Conservation (phyloP, 1,140 invertebrate genomes). For the Drosophila pruinosa region DNA sequence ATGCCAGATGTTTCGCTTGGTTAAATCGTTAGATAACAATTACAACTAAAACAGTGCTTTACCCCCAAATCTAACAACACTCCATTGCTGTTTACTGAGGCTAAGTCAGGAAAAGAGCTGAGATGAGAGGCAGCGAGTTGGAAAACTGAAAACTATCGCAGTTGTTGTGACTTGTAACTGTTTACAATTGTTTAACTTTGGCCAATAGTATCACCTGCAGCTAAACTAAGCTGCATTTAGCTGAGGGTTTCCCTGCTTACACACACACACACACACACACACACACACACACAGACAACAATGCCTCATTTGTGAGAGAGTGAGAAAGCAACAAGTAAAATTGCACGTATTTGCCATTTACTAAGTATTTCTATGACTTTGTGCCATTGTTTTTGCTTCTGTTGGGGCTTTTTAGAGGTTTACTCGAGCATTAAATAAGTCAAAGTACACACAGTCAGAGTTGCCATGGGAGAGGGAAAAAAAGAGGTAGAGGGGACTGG, state of each 20-base stretch:
- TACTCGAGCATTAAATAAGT: conserved; percentile 78
- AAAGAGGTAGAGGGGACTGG: not conserved
- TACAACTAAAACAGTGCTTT: not conserved
- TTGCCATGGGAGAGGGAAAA: not conserved
- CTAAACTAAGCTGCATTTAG: conserved; percentile 63
- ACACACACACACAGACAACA: conserved; percentile 11
- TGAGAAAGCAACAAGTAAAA: conserved; percentile 66
- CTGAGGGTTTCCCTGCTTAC: not conserved
- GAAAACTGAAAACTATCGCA: conserved; percentile 67
- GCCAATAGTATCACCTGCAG: conserved; percentile 74
- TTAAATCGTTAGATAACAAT: not conserved
- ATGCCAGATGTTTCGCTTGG: conserved; percentile 7
- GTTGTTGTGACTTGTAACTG: conserved; percentile 64
- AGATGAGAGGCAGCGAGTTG: conserved; percentile 24
- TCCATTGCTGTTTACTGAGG: not conserved
- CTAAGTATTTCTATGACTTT: conserved; percentile 74
- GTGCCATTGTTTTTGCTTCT: conserved; percentile 55
- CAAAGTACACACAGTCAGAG: conserved; percentile 43
- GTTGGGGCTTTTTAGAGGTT: conserved; percentile 61
- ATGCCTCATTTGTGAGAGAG: no score
- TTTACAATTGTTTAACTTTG: conserved; percentile 74
- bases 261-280: no score
- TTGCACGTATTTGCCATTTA: conserved; percentile 72
- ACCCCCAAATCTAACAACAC: conserved; percentile 1
- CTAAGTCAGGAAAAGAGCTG: not conserved